Base-by-base conservation (phyloP, 2,113 vertebrate species). In the Epinephelus fuscoguttatus region DNA sequence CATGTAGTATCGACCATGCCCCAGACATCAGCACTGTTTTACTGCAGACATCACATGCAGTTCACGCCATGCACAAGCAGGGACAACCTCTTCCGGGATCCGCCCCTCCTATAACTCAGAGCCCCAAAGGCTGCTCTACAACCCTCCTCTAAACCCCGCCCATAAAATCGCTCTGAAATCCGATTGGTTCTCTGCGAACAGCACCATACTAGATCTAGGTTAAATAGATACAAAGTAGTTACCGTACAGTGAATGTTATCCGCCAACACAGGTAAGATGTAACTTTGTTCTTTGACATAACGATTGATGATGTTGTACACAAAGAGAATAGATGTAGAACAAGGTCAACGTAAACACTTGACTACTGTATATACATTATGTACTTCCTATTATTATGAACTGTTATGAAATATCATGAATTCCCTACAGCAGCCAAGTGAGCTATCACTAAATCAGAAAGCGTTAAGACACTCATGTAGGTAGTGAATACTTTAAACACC, bases 121-220 rank as follows among this genome's bases (percentile, higher is more conserved):
- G 40, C 40, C 6, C 40, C 40, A 7, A 42, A 9, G 40, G 7
- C 6, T 42, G 40, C 10, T 8, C 6, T 42, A 42, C 40, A 42
- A 30, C 40, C 40, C 40, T 10, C 10, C 17, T 4, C 8, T 10
- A 42, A 40, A 8, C 64, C 50, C 49, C 84, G 75, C 88, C 90
- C 78, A 78, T 47, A 68, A 2, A 25, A 5, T 0, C 6, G 5
- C 19, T 18, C 55, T 53, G 42, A 1, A 37, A 53, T 90, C 18
- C 80, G 66, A 95, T 95, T 95, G 94, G 94, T 59, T 78, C 19
- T 19, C 21, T 37, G 1, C 0, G 8, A 33, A 14, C 12, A 11
- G 55, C 4, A 11, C 25, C 4, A 0, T 61, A 53, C 21, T 85
- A 92, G 90, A 91, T 42, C 30, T 78, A 80, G 4, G 0, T 37